These are phyloP conservation scores for Atopsyche davidsoni DNA, from an alignment of 1,140 invertebrate genomes.

Conservation along the genomic window DNA sequence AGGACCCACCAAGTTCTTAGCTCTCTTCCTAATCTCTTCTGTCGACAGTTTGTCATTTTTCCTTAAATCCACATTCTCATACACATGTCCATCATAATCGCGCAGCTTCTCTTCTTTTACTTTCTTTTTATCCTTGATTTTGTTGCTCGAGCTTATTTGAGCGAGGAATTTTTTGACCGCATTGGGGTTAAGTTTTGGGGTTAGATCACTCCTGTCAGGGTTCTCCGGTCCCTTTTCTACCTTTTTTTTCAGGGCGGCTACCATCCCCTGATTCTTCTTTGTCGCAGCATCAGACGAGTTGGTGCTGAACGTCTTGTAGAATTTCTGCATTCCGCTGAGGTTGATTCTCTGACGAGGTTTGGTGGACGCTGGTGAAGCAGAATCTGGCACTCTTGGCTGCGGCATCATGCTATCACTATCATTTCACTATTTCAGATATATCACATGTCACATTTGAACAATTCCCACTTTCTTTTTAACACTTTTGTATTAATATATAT, in stretches of 20 bases:
- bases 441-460: slow-evolving; percentile 8
- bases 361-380: neutral
- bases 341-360: slow-evolving; percentile 5
- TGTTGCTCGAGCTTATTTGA: slow-evolving; percentile 35
- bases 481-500: no score
- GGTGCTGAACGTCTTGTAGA: slow-evolving; percentile 48
- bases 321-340: slow-evolving; percentile 42
- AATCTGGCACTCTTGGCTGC: slow-evolving; percentile 44
- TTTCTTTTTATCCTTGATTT: slow-evolving; percentile 33
- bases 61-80: slow-evolving; percentile 47
- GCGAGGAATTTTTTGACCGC: slow-evolving; percentile 38
- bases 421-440: no score
- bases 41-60: slow-evolving; percentile 27
- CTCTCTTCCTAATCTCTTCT: slow-evolving; percentile 9
- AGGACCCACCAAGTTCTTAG: slow-evolving; percentile 1
- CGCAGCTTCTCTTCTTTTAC: slow-evolving; percentile 19
- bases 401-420: no score
- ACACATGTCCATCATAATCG: slow-evolving; percentile 29
- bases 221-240: slow-evolving; percentile 41
- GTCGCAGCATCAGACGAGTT: slow-evolving; percentile 26
- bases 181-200: slow-evolving; percentile 37
- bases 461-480: no score
- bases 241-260: slow-evolving; percentile 37
- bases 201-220: slow-evolving; percentile 36
- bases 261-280: slow-evolving; percentile 25